Conservation (phyloP, 2,797 vertebrate genomes). For the Cheirogaleus major region DNA sequence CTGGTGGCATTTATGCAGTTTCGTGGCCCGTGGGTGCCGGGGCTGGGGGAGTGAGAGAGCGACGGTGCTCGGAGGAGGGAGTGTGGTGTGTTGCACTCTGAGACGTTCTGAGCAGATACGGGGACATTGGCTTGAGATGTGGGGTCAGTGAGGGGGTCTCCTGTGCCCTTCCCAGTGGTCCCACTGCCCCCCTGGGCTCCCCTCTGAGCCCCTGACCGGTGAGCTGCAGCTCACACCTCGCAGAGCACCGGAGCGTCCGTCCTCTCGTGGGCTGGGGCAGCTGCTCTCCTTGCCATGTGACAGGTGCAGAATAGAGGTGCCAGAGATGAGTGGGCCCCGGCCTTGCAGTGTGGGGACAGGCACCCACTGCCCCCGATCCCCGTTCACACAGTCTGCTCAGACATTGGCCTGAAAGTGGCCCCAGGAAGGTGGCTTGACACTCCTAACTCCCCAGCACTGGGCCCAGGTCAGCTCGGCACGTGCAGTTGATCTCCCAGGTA, state of each 20-base stretch:
- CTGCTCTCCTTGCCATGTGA: not conserved
- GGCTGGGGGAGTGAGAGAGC: not conserved
- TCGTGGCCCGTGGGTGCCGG: rapidly evolving
- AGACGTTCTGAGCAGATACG: not conserved
- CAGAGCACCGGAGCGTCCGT: not conserved
- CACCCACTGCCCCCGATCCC: not conserved
- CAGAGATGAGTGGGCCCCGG: no score
- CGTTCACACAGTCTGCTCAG: not conserved
- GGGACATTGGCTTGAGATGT: not conserved
- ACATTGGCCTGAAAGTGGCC: not conserved
- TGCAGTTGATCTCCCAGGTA: rapidly evolving
- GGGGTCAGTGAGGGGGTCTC: not conserved
- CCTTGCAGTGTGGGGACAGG: not conserved
- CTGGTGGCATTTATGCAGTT: rapidly evolving
- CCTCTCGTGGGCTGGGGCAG: rapidly evolving
- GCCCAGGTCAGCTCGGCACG: not conserved
- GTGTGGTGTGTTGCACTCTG: not conserved
- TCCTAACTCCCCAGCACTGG: rapidly evolving
- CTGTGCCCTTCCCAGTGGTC: not conserved
- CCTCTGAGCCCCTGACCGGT: not conserved
- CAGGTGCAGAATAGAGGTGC: not conserved
- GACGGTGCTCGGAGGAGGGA: not conserved
- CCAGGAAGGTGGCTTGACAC: not conserved
- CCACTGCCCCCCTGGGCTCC: not conserved
- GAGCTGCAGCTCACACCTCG: not conserved